Percentiles rank a stretch among this genome's conserved stretches.
phyloP scores from a whole-genome alignment of 2,113 vertebrate species.

The Cygnus buccinator region DNA sequence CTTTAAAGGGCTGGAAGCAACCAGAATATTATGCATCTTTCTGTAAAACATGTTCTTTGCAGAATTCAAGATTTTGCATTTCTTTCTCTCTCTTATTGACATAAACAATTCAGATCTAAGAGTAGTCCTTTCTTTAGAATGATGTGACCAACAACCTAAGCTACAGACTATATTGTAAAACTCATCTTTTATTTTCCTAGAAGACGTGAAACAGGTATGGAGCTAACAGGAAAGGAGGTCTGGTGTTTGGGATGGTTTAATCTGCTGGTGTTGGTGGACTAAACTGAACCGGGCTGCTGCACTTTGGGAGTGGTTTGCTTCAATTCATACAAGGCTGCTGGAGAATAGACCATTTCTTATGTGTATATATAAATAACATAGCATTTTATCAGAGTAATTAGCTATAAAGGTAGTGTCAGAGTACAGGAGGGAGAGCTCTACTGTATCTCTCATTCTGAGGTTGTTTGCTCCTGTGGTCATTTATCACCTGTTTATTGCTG shows the following conservation, averaged over 20 bases:
- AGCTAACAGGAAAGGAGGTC: not conserved
- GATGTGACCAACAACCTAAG: not conserved
- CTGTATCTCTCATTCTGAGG: not conserved
- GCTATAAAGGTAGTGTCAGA: not conserved
- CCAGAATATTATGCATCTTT: accelerated
- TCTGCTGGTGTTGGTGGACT: not conserved
- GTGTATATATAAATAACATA: not conserved
- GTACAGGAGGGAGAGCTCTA: not conserved
- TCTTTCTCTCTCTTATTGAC: not conserved
- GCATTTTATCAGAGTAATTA: not conserved
- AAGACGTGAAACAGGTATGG: not conserved
- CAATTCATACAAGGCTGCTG: not conserved
- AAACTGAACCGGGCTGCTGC: not conserved
- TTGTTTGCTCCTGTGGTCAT: not conserved
- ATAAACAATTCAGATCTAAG: not conserved
- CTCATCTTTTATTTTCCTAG: not conserved
- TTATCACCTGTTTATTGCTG: not conserved
- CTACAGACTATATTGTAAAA: not conserved
- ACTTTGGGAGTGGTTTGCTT: not conserved
- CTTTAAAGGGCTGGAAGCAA: not conserved
- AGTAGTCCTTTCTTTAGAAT: not conserved
- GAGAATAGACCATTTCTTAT: not conserved
- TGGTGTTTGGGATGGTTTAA: not conserved
- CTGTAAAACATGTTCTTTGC: not conserved
- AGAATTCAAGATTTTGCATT: not conserved